Percentiles rank a stretch among this genome's conserved stretches.
Conservation (phyloP, 2,113 vertebrate species). For the Tor tambroides region DNA sequence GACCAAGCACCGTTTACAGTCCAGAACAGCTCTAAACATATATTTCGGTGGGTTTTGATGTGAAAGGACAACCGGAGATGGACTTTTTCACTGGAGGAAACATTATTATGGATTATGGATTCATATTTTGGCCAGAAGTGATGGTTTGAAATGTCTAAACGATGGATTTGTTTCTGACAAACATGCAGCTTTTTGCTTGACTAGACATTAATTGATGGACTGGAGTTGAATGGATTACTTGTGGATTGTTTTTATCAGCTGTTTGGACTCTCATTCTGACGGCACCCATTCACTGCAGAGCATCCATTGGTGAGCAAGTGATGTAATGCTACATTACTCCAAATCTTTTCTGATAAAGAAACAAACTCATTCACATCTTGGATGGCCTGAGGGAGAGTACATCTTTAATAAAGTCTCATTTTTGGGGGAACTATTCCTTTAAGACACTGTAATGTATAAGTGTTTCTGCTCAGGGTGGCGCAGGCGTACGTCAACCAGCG, state of each 20-base stretch:
- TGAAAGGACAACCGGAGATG: too few relatives aligned
- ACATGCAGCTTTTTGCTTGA: not conserved
- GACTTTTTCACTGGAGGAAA: not conserved
- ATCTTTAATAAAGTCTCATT: not conserved
- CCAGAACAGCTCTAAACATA: too few relatives aligned
- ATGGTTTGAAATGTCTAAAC: too few relatives aligned
- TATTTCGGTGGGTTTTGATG: too few relatives aligned
- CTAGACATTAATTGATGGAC: not conserved
- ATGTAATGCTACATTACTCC: not conserved
- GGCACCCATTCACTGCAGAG: not conserved
- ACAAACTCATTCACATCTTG: not conserved
- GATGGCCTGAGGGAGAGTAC: not conserved
- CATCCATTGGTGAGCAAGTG: not conserved
- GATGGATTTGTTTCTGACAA: too few relatives aligned
- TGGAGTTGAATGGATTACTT: not conserved
- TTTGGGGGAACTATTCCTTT: not conserved
- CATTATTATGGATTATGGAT: not conserved
- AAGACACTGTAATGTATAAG: not conserved
- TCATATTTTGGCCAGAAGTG: not conserved
- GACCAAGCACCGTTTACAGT: too few relatives aligned
- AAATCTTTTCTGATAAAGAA: not conserved
- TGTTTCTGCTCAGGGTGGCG: conserved; percentile 79
- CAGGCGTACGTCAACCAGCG: conserved; percentile 95
- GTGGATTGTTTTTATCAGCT: not conserved
- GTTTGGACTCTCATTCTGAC: not conserved